A percentile compares a stretch with the other conserved stretches of the same genome.
Conservation (phyloP, 2,113 vertebrate species). For the Pseudorhombus dupliciocellatus region DNA sequence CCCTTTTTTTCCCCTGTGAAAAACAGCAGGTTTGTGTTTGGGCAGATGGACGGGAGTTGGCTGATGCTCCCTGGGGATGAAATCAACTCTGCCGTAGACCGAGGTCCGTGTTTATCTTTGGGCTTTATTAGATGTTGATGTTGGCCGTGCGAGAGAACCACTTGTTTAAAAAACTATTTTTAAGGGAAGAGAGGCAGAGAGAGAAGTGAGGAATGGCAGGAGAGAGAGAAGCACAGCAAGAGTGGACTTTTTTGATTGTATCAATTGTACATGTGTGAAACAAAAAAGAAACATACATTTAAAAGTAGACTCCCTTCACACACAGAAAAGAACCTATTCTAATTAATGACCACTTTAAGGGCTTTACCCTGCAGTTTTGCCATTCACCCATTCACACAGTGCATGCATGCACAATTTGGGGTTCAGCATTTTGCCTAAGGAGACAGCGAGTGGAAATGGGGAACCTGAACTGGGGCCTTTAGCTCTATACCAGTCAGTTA, state of each 20-base stretch:
- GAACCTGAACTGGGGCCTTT: no score
- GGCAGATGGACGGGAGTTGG: constrained; percentile 82
- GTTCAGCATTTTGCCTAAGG: no score
- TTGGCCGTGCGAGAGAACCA: constrained; percentile 78
- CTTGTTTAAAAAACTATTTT: constrained; percentile 81
- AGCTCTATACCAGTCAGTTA: not conserved
- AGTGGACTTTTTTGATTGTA: constrained; percentile 26
- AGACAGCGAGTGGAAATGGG: no score
- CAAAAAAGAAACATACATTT: constrained; percentile 11
- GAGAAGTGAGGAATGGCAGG: constrained; percentile 1
- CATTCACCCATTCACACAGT: no score
- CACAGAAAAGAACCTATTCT: not conserved
- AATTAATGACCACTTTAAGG: no score
- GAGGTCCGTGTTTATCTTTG: constrained; percentile 82
- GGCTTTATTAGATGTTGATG: constrained; percentile 84
- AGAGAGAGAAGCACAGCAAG: constrained; percentile 13
- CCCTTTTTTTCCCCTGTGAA: constrained; percentile 40
- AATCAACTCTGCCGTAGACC: constrained; percentile 80
- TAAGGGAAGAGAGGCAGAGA: constrained; percentile 57
- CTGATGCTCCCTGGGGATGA: constrained; percentile 77
- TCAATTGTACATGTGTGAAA: constrained; percentile 22
- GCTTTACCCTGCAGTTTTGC: no score
- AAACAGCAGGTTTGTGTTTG: constrained; percentile 82
- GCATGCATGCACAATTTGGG: no score
- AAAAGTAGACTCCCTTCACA: not conserved